Base-by-base conservation (phyloP, 1,140 invertebrate genomes). In the Asobara japonica region DNA sequence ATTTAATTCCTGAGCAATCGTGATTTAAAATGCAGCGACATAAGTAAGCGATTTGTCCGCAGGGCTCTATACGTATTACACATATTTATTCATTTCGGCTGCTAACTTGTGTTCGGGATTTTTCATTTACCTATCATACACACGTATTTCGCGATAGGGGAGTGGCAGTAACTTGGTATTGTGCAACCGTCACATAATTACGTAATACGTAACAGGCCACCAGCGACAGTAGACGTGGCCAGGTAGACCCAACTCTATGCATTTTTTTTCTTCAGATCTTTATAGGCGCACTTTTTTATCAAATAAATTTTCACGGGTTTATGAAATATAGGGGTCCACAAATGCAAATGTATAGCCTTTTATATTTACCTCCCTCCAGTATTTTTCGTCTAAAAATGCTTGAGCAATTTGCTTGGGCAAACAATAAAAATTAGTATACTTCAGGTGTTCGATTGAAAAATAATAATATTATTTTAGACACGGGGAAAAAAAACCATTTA, bases 1-100 rank as follows among this genome's bases (percentile, higher is more conserved):
- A 31, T 31, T 66, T 76, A 69, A 73, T 77, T 51, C 45, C 67
- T 65, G 61, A 30, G 25, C 61, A 45, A 45, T 45, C 41, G 41
- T 16, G 13, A 45, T 45, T 45, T 45, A 16, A 45, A 45, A 45
- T 45, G n/a, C 41, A 45, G 18, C 41, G 13, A n/a, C n/a, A n/a
- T n/a, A n/a, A n/a, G n/a, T n/a, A 45, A 16, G 1, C 41, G 41
- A 45, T 45, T 45, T 45, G 41, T 45, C 41, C 41, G 41, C 13
- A 16, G 41, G 36, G 36, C 36, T 38, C 10, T 45, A 45, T 16
- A 45, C n/a, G 41, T 45, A 16, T 16, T 45, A 16, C 41, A 45
- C 41, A 0, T 45, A 45, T 45, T 45, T 45, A 45, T 45, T 16
- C 41, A 45, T 45, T 45, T 45, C 18, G 10, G 41, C 7, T 4